Evolutionary conservation across 2,888 invertebrate genomes (phyloP), one percentile per base, ranked within the genome.

Genomic region (Augiades crinisus): DNA sequence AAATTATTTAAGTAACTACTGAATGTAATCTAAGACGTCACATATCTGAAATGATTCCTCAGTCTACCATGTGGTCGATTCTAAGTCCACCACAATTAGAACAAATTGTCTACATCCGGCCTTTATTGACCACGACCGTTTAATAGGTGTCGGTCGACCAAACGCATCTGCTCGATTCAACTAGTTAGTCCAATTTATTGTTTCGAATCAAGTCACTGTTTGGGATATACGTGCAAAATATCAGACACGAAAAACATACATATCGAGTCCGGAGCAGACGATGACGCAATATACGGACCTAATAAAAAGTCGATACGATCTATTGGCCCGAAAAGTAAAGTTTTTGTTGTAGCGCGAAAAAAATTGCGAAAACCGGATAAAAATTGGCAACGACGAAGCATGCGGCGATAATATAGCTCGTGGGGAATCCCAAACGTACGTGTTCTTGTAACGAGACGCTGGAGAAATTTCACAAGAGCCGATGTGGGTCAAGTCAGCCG

Each of bases 401-500:
- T 34, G 40, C 41, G 22, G 12, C 2, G 17, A 2, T 27, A 22
- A 13, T 12, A 47, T 55, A 62, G 65, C 67, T 64, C 60, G 68
- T 67, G 68, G 86, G 85, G 81, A 81, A 74, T 85, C 77, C 87
- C 87, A 75, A 70, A 54, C 67, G 64, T 65, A 66, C 70, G 68
- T 60, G 73, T 85, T 86, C 85, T 81, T 80, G 68, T 69, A 69
- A 67, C 68, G 73, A 73, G 67, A 71, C 75, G 75, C 72, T 68
- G 84, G 82, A 83, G 88, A 89, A 87, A 88, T 87, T 87, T 83
- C 87, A 81, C 81, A 86, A 88, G 80, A 72, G 61, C n/a, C 67
- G 61, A 88, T 75, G 88, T 89, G 67, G 89, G 89, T 88, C 89
- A 85, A 84, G 87, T 73, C 82, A 80, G 83, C 83, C 88, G 88